Conservation (phyloP, 2,888 invertebrate species). For the Andrena haemorrhoa region DNA sequence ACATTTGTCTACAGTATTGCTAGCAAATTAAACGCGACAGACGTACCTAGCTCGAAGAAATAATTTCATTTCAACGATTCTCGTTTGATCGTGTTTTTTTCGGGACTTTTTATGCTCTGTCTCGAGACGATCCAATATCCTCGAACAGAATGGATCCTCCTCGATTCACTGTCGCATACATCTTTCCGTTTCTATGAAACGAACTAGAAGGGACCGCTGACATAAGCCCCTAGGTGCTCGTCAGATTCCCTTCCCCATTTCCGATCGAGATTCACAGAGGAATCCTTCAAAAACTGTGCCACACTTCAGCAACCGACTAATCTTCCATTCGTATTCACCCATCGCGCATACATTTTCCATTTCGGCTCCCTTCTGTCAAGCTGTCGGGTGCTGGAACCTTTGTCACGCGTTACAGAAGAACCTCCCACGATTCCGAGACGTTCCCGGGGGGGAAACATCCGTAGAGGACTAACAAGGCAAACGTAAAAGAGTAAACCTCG, state of each 20-base stretch:
- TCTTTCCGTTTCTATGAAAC: neutral
- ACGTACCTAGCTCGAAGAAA: too few species aligned
- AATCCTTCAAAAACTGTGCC: constrained; percentile 29
- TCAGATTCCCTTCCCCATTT: neutral
- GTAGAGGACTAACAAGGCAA: constrained; percentile 20
- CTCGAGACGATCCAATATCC: neutral
- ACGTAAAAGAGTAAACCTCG: constrained; percentile 26
- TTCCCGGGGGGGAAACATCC: neutral
- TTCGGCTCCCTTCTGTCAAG: constrained; percentile 26
- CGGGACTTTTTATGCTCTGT: too few species aligned
- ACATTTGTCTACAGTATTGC: too few species aligned
- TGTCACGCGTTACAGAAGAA: neutral
- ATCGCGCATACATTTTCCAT: constrained; percentile 26
- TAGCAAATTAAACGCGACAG: too few species aligned
- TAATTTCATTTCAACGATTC: too few species aligned
- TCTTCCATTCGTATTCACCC: constrained; percentile 22
- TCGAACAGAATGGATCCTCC: neutral
- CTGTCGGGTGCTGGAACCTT: constrained; percentile 35
- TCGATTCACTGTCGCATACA: neutral
- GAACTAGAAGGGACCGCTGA: neutral
- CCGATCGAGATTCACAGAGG: neutral
- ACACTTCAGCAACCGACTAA: constrained; percentile 27
- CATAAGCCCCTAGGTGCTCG: neutral
- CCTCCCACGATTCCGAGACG: constrained; percentile 3
- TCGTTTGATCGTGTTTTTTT: too few species aligned